A percentile compares a stretch with the other conserved stretches of the same genome.
Conservation (phyloP, 2,797 vertebrate species). For the Labeo calbasu region DNA sequence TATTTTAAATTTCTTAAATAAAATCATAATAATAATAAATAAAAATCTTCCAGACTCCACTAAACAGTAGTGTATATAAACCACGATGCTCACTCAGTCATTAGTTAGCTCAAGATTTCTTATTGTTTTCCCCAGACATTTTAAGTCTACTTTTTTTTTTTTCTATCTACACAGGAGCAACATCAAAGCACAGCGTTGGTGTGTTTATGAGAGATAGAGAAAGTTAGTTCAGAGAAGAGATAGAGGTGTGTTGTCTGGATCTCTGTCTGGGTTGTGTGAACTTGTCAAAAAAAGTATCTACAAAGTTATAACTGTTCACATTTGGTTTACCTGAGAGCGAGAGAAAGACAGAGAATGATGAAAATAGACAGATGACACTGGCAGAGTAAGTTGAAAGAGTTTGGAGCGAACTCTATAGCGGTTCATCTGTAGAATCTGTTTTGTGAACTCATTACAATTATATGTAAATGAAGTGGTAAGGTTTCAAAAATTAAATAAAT, state of each 20-base stretch:
- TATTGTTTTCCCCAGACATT: neutral
- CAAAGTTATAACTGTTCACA: neutral
- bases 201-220: neutral
- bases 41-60: neutral
- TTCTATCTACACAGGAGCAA: neutral
- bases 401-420: neutral
- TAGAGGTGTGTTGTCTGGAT: slow-evolving; percentile 30
- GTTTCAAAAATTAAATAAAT: too few species aligned
- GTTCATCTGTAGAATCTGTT: neutral
- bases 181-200: slow-evolving; percentile 5
- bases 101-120: neutral
- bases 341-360: slow-evolving; percentile 7
- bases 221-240: slow-evolving; percentile 28
- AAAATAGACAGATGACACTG: neutral
- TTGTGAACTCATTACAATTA: neutral
- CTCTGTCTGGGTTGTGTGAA: slow-evolving; percentile 28
- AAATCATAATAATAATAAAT: neutral
- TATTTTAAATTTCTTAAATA: neutral
- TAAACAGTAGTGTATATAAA: neutral
- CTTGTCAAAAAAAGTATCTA: neutral
- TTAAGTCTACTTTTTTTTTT: neutral
- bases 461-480: neutral
- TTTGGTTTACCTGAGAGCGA: slow-evolving; percentile 20
- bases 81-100: neutral
- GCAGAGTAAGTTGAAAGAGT: neutral